These are phyloP conservation scores for Parus major DNA, from an alignment of 2,113 vertebrate species.

Conservation along the genomic window DNA sequence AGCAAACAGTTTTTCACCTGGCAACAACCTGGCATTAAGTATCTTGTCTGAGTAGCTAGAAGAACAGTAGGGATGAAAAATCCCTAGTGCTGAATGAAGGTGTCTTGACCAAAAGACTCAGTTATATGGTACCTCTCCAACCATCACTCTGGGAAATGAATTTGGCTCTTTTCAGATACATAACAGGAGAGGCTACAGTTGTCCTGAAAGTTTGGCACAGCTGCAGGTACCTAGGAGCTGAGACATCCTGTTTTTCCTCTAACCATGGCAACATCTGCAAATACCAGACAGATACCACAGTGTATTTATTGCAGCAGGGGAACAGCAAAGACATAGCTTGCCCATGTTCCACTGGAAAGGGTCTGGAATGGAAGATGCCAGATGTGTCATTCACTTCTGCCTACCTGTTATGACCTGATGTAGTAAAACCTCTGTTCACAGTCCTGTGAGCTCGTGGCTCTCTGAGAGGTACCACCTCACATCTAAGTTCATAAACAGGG, in stretches of 20 bases:
- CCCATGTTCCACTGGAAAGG: neutral
- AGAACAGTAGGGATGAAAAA: neutral
- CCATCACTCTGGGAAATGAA: neutral
- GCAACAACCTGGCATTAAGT: neutral
- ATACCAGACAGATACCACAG: neutral
- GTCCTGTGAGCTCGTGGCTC: neutral
- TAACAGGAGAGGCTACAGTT: neutral
- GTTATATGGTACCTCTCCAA: neutral
- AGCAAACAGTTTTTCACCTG: neutral
- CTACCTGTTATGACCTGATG: neutral
- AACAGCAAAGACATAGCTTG: neutral
- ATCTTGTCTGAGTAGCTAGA: neutral
- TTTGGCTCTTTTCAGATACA: neutral
- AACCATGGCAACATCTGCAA: neutral
- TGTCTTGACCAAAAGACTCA: neutral
- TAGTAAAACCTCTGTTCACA: neutral
- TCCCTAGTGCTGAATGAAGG: neutral
- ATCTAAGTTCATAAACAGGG: neutral
- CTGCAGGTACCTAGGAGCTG: neutral
- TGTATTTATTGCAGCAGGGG: neutral
- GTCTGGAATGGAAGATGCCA: neutral
- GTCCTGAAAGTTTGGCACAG: neutral
- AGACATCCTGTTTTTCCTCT: neutral
- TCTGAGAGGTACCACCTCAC: neutral
- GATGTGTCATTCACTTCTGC: neutral